A percentile compares a stretch with the other conserved stretches of the same genome.
Evolutionary conservation across 2,797 vertebrate genomes (phyloP).

Genomic region (Margarornis squamiger): DNA sequence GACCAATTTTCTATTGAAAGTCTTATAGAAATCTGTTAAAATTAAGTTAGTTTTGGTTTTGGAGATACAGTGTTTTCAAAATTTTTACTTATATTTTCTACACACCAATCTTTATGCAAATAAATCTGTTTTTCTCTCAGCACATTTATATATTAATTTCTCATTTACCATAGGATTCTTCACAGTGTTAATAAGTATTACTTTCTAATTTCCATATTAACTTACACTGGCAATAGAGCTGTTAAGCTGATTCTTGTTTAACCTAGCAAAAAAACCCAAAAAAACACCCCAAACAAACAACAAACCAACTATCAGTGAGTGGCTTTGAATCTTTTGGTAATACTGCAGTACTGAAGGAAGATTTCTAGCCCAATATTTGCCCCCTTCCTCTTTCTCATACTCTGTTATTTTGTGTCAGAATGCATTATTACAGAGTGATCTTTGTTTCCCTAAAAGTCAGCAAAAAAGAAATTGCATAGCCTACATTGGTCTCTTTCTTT

Average conservation of each 20-base stretch:
- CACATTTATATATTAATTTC: conserved; percentile 23
- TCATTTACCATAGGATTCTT: conserved; percentile 23
- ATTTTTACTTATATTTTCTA: neutral
- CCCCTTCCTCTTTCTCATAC: neutral
- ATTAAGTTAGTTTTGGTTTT: neutral
- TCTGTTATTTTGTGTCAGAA: conserved; percentile 67
- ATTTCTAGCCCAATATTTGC: conserved; percentile 34
- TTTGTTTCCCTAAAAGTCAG: conserved; percentile 64
- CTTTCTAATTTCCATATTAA: conserved; percentile 12
- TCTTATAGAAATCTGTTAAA: neutral
- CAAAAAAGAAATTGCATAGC: conserved; percentile 54
- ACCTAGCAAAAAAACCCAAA: neutral
- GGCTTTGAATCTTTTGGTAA: conserved; percentile 61
- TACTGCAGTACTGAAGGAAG: neutral
- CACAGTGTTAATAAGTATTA: neutral
- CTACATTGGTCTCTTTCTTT: conserved; percentile 32
- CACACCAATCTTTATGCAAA: neutral
- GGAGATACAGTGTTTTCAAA: neutral
- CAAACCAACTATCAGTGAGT: neutral
- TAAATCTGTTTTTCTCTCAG: neutral
- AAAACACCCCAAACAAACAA: too few species aligned
- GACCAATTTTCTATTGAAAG: neutral
- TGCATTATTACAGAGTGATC: conserved; percentile 58
- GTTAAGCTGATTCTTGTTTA: conserved; percentile 59
- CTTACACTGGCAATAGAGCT: conserved; percentile 47